Percentiles rank a stretch among this genome's conserved stretches.
Evolutionary conservation across 2,113 vertebrate genomes (phyloP).

Genomic region (Axis porcinus): DNA sequence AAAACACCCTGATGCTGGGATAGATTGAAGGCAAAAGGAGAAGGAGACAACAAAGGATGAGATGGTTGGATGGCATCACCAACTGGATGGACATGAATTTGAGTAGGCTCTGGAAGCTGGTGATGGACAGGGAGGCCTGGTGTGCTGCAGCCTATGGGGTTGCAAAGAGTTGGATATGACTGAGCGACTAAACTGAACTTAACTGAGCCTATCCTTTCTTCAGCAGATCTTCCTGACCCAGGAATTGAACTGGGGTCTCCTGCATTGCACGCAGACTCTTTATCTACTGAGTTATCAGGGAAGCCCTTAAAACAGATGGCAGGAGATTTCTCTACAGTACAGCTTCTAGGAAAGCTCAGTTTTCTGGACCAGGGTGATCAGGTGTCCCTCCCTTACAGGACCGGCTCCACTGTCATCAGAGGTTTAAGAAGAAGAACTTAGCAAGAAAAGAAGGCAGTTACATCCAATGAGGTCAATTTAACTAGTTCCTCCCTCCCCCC

Average conservation of each 20-base stretch:
- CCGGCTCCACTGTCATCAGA: background rate
- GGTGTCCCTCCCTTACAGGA: background rate
- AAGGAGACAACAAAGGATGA: no score
- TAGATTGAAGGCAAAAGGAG: no score
- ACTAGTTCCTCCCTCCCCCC: background rate
- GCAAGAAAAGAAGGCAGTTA: background rate
- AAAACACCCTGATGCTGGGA: no score
- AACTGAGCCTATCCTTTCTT: background rate
- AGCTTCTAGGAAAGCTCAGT: background rate
- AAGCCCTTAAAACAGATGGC: background rate
- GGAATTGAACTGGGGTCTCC: background rate
- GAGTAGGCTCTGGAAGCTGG: no score
- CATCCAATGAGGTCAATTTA: background rate
- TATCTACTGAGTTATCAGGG: background rate
- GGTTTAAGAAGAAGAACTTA: background rate
- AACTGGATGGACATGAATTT: no score
- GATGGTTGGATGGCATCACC: no score
- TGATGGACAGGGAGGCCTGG: no score
- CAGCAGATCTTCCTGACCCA: background rate
- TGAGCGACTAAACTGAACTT: no score
- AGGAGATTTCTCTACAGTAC: background rate
- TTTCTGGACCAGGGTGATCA: background rate
- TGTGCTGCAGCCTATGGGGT: no score
- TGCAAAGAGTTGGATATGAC: no score
- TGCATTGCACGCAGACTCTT: accelerated